phyloP scores from a whole-genome alignment of 2,113 vertebrate genomes.

The Sturnus vulgaris region DNA sequence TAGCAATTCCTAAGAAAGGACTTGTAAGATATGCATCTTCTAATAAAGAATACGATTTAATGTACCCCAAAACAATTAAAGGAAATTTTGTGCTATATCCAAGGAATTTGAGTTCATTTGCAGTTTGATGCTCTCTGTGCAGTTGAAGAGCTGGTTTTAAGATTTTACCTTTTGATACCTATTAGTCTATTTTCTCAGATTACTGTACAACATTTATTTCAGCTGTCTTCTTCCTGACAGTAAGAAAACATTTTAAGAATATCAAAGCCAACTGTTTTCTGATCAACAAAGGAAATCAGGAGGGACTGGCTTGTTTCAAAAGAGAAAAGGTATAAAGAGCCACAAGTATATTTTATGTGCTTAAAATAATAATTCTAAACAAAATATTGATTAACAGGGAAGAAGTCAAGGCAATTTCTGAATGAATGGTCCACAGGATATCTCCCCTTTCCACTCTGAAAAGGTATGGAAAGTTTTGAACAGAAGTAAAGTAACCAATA shows the following conservation, averaged over 20 bases:
- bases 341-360: background rate
- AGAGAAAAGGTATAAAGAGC: background rate
- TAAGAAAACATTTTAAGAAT: background rate
- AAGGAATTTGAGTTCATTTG: background rate
- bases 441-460: background rate
- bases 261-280: background rate
- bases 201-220: background rate
- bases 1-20: background rate
- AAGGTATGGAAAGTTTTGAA: background rate
- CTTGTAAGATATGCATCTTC: background rate
- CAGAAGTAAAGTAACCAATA: background rate
- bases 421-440: background rate
- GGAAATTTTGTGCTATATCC: background rate
- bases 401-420: background rate
- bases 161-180: background rate
- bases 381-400: background rate
- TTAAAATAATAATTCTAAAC: background rate
- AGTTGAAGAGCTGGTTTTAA: background rate
- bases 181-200: background rate
- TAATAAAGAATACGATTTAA: background rate
- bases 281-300: background rate
- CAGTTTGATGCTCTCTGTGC: background rate
- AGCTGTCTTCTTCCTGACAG: background rate
- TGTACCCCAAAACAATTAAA: background rate
- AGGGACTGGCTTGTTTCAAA: background rate